Conservation (phyloP, 2,888 invertebrate species). For the Eulithis testata region DNA sequence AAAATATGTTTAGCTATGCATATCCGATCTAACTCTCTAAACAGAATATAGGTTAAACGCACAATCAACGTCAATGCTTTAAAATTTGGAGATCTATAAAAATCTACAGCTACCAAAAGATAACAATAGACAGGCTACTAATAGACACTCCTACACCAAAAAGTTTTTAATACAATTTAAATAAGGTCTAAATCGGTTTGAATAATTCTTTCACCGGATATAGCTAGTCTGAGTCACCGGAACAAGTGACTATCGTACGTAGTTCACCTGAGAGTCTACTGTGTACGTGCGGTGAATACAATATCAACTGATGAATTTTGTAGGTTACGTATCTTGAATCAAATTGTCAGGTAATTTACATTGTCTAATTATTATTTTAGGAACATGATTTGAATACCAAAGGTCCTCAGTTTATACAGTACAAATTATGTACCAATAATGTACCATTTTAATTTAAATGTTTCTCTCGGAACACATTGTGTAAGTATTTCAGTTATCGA, state of each 20-base stretch:
- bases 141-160: slow-evolving; percentile 28
- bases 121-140: slow-evolving; percentile 58
- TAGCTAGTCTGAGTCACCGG: slow-evolving; percentile 69
- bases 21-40: slow-evolving; percentile 35
- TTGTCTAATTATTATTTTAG: slow-evolving; percentile 47
- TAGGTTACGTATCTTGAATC: slow-evolving; percentile 30
- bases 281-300: slow-evolving; percentile 62
- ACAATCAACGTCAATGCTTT: slow-evolving; percentile 53
- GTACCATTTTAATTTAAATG: background rate
- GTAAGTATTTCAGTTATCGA: no score
- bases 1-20: slow-evolving; percentile 36
- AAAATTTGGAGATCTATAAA: slow-evolving; percentile 62
- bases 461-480: background rate
- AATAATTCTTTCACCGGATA: slow-evolving; percentile 52
- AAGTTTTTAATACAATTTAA: background rate
- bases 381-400: slow-evolving; percentile 42
- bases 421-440: background rate
- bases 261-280: slow-evolving; percentile 64
- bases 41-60: slow-evolving; percentile 62
- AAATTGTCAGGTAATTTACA: slow-evolving; percentile 47
- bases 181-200: background rate
- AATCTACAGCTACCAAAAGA: slow-evolving; percentile 49
- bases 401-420: background rate
- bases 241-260: slow-evolving; percentile 68
- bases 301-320: slow-evolving; percentile 55